Evolutionary conservation across 2,113 vertebrate species (phyloP).

Genomic region (Climacteris rufus): DNA sequence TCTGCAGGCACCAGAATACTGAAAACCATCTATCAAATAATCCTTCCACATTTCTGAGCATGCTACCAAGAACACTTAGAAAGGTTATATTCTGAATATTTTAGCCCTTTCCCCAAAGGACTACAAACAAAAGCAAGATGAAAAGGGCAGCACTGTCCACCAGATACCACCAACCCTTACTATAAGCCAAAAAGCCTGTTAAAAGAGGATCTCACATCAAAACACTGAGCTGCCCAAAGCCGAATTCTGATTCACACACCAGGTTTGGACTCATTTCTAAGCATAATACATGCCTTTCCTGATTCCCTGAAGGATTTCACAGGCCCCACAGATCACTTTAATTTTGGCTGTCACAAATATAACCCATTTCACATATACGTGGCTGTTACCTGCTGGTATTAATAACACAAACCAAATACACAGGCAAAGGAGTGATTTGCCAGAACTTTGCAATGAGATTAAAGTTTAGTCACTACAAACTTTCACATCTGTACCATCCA

Average conservation of each 20-base stretch:
- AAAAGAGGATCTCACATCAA: slow-evolving; percentile 30
- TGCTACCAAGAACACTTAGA: neutral
- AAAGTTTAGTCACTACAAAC: neutral
- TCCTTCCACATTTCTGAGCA: slow-evolving; percentile 15
- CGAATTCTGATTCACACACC: slow-evolving; percentile 8
- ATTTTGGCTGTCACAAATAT: neutral
- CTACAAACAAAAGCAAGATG: slow-evolving; percentile 41
- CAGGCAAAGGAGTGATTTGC: neutral
- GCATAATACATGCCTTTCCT: neutral
- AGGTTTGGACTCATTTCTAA: neutral
- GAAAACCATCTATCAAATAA: slow-evolving; percentile 34
- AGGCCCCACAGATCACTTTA: neutral
- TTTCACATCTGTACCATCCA: neutral
- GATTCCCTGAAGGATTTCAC: neutral
- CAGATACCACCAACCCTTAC: neutral
- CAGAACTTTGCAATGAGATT: neutral
- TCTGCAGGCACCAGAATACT: neutral
- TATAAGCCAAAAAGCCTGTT: slow-evolving; percentile 11
- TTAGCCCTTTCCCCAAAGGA: slow-evolving; percentile 36
- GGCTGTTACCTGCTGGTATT: neutral
- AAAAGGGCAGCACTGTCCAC: slow-evolving; percentile 42
- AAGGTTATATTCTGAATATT: slow-evolving; percentile 35
- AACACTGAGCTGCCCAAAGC: neutral
- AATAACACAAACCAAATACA: neutral
- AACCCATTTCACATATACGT: neutral